Evolutionary conservation across 2,888 invertebrate genomes (phyloP).

Genomic region (Crioceris asparagi): DNA sequence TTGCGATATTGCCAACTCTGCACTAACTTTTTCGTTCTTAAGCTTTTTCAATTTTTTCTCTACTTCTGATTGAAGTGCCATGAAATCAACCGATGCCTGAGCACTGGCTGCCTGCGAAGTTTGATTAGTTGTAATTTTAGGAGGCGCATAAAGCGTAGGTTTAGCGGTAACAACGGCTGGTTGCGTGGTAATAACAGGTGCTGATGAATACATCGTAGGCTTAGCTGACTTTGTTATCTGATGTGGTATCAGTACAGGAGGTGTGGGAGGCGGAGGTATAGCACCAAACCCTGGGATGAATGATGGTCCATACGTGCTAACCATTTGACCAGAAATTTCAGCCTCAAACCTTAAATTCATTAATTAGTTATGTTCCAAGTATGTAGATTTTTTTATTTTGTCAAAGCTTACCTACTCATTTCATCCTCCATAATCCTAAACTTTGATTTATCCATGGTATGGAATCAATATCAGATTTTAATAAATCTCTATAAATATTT

Average conservation of each 20-base stretch:
- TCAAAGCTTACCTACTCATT: slow-evolving; percentile 61
- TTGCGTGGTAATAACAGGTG: slow-evolving; percentile 35
- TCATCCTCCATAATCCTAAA: slow-evolving; percentile 82
- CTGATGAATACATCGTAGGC: slow-evolving; percentile 30
- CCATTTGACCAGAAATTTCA: slow-evolving; percentile 67
- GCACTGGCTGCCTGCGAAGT: slow-evolving; percentile 9
- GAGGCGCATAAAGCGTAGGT: slow-evolving; percentile 53
- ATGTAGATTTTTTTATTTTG: background rate
- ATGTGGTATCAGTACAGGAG: slow-evolving; percentile 58
- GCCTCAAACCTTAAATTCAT: slow-evolving; percentile 73
- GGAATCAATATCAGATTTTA: background rate
- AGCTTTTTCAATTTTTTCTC: slow-evolving; percentile 50
- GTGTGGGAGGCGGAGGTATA: slow-evolving; percentile 56
- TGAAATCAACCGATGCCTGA: slow-evolving; percentile 39
- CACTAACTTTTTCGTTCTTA: slow-evolving; percentile 55
- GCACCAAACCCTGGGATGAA: slow-evolving; percentile 42
- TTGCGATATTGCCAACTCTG: slow-evolving; percentile 54
- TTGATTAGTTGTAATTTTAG: slow-evolving; percentile 34
- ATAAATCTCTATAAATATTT: no score
- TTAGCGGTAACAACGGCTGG: slow-evolving; percentile 60
- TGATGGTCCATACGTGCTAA: slow-evolving; percentile 50
- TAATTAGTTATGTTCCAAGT: background rate
- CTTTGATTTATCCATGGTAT: slow-evolving; percentile 34
- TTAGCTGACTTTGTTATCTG: slow-evolving; percentile 42
- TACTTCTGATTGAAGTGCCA: slow-evolving; percentile 45